Base-by-base conservation (phyloP, 1,140 invertebrate species). In the Pseudachorutes palmiensis region DNA sequence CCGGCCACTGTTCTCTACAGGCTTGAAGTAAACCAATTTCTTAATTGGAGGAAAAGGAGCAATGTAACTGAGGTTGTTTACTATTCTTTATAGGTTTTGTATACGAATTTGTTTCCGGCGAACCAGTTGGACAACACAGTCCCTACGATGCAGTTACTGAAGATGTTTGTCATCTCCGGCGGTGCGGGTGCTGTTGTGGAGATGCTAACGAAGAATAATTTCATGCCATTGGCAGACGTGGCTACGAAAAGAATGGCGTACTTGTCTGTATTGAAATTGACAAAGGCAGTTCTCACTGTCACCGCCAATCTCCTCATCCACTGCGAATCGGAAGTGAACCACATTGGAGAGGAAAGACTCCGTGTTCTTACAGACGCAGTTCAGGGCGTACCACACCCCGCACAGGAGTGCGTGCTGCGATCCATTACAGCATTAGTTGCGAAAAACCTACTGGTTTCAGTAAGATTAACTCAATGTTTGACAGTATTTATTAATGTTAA, bases 31-130 rank as follows among this genome's bases (percentile, higher is more conserved):
- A 79, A 75, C 33, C 22, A 65, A 41, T 61, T 67, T 65, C 29
- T 69, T 28, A 31, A 26, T 19, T 63, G 30, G 24, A 22, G 5
- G 55, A 58, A 48, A 30, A 26, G 5, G 59, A 57, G n/a, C 48
- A 68, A 61, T 22, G 48, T 62, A 65, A 24, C 19, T 36, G 29
- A 32, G 29, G 55, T 57, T 68, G 58, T 62, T 65, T 22, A 57
- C n/a, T 69, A 19, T 65, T 70, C 57, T 36, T 67, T 68, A 75
- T 79, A 94, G 85, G 92, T 95, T 55, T 79, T 94, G 58, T 95
- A 97, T 77, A 87, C 91, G 58, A 82, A 97, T 75, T 80, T 98
- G 41, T 94, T 98, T 87, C 94, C 94, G 19, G 91, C 93, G 12
- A 78, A 87, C 30, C 91, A 93, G 74, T 87, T 89, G 1, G 81